phyloP scores from a whole-genome alignment of 2,888 invertebrate species.

The Drosophila basisetae region DNA sequence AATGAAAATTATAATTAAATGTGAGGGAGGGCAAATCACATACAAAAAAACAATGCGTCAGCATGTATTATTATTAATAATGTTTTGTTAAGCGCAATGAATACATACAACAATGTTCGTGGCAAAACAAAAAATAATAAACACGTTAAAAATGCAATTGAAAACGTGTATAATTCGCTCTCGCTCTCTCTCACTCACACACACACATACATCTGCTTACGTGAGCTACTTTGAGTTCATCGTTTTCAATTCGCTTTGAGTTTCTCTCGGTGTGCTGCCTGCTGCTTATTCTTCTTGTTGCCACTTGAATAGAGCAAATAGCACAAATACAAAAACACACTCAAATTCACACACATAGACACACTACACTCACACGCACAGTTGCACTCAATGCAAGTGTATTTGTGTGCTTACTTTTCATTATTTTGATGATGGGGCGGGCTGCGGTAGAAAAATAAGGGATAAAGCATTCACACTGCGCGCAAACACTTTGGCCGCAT shows the following conservation, averaged over 20 bases:
- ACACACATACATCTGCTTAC: constrained; percentile 34
- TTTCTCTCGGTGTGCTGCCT: constrained; percentile 64
- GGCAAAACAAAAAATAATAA: constrained; percentile 58
- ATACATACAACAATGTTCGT: constrained; percentile 32
- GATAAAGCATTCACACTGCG: constrained; percentile 53
- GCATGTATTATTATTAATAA: constrained; percentile 17
- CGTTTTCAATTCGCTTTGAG: constrained; percentile 81
- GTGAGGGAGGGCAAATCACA: constrained; percentile 4
- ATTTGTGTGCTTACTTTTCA: constrained; percentile 67
- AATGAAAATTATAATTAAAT: constrained; percentile 16
- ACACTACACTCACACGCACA: constrained; percentile 9
- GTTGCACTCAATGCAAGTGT: constrained; percentile 41
- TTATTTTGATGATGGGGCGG: constrained; percentile 41
- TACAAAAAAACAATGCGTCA: constrained; percentile 14
- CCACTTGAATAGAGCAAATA: constrained; percentile 37
- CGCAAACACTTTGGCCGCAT: constrained; percentile 54
- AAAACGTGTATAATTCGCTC: constrained; percentile 43
- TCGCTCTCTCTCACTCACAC: constrained; percentile 24
- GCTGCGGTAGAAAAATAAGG: constrained; percentile 26
- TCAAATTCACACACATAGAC: constrained; percentile 38
- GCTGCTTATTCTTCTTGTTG: constrained; percentile 36
- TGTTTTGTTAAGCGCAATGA: constrained; percentile 27
- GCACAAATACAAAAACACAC: constrained; percentile 38
- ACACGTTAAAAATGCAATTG: constrained; percentile 73
- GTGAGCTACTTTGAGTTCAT: constrained; percentile 81